These are phyloP conservation scores for Natator depressus DNA, from an alignment of 2,113 vertebrate genomes.

Conservation along the genomic window DNA sequence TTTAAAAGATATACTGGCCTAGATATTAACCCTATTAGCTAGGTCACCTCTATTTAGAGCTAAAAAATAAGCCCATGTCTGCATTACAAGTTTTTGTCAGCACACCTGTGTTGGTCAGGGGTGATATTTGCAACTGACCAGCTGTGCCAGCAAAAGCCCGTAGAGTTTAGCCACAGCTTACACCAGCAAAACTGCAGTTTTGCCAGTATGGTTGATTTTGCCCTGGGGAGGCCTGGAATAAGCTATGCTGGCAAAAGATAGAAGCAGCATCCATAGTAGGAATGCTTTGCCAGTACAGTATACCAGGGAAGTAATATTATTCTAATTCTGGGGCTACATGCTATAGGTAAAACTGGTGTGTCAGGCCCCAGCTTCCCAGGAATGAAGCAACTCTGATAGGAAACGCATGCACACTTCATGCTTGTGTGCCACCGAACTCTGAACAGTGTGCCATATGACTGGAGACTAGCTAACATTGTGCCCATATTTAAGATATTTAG, in stretches of 20 bases:
- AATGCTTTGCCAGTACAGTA: background rate
- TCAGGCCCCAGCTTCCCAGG: background rate
- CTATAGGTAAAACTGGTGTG: too few species aligned
- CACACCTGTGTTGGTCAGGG: background rate
- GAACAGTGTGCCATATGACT: background rate
- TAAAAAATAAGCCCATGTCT: background rate
- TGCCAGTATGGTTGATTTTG: rapidly evolving
- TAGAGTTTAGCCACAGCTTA: background rate
- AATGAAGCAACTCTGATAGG: background rate
- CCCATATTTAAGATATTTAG: background rate
- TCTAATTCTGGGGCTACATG: rapidly evolving
- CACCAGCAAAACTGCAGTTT: background rate
- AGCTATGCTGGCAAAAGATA: background rate
- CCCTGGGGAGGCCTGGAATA: constrained; percentile 40
- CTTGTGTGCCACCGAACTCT: background rate
- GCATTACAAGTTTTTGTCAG: background rate
- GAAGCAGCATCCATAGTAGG: background rate
- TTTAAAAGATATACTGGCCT: background rate
- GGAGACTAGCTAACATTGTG: background rate
- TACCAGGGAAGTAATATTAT: background rate
- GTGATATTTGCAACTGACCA: background rate
- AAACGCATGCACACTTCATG: background rate
- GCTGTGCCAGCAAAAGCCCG: background rate
- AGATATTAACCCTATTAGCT: rapidly evolving
- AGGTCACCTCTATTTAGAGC: rapidly evolving